Evolutionary conservation across 2,888 invertebrate species (phyloP), one percentile per base, ranked within the genome.

Genomic region (Phaedon cochleariae): DNA sequence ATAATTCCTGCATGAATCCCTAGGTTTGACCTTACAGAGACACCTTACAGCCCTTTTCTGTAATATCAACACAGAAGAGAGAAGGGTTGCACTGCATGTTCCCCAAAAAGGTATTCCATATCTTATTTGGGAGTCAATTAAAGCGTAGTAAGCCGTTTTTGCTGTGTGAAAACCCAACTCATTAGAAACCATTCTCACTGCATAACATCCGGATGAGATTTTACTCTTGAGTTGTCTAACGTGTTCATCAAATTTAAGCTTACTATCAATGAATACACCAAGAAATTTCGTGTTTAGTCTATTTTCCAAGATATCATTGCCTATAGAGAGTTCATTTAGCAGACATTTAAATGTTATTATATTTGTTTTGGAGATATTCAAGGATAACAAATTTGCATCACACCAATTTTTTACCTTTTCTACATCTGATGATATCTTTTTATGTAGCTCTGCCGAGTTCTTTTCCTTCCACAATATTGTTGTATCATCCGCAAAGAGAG

Each of bases 31-130:
- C 17, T 17, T 48, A 48, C 20, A 48, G 48, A 48, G 48, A 17
- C 48, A 48, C 17, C 17, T 48, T 17, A 41, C 15, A 15, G 45
- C 45, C 45, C 45, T 41, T 17, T 41, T n/a, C 45, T 41, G 45
- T 48, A 17, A 48, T 48, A 48, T 48, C 48, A 48, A 48, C 20
- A 48, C 48, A 48, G 48, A 48, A 48, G 48, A 48, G 48, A 48
- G n/a, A 17, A 48, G 48, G 26, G 26, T 26, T 26, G 26, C 26
- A 26, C 26, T 26, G 26, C 26, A 26, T 26, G 26, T 26, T 26
- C 26, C 26, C 26, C 26, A 26, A 26, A 26, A 26, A 26, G 26
- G 26, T 26, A 26, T 26, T 26, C 26, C 26, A 26, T 26, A 26
- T 26, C 26, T 26, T 26, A 26, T 26, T 26, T 26, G 26, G 26